A percentile compares a stretch with the other conserved stretches of the same genome.
Conservation (phyloP, 2,113 vertebrate genomes). For the Rissa tridactyla region DNA sequence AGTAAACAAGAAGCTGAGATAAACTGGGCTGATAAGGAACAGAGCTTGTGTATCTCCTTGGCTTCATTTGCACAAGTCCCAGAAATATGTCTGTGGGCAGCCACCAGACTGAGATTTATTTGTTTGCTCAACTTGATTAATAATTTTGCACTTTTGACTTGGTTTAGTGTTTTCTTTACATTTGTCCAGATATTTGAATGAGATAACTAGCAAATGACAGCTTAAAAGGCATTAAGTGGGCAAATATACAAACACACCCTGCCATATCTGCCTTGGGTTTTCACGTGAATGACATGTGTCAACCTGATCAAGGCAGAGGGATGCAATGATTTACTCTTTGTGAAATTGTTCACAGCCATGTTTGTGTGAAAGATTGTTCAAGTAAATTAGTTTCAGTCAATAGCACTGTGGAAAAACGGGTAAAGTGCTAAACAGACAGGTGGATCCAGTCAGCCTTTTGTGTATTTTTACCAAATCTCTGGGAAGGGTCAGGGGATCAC, state of each 20-base stretch:
- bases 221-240: slow-evolving; percentile 53
- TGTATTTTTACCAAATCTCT: slow-evolving; percentile 10
- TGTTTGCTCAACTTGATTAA: slow-evolving; percentile 83
- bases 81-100: slow-evolving; percentile 23
- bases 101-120: slow-evolving; percentile 41
- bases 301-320: slow-evolving; percentile 12
- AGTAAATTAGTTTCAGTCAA: slow-evolving; percentile 55
- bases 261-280: background rate
- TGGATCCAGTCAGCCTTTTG: slow-evolving; percentile 39
- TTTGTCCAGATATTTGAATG: slow-evolving; percentile 67
- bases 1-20: slow-evolving; percentile 53
- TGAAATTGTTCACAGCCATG: background rate
- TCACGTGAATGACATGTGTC: slow-evolving; percentile 19
- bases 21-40: slow-evolving; percentile 43
- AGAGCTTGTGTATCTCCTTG: background rate
- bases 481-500: background rate
- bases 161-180: slow-evolving; percentile 75
- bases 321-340: slow-evolving; percentile 1
- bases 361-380: slow-evolving; percentile 12
- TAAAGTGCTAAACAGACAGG: slow-evolving; percentile 39
- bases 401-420: background rate
- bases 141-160: slow-evolving; percentile 83
- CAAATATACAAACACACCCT: slow-evolving; percentile 31
- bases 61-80: slow-evolving; percentile 1
- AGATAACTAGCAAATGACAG: slow-evolving; percentile 66